Evolutionary conservation across 2,888 invertebrate species (phyloP), one percentile per base, ranked within the genome.

Genomic region (Pycnomerus fuliginosus): DNA sequence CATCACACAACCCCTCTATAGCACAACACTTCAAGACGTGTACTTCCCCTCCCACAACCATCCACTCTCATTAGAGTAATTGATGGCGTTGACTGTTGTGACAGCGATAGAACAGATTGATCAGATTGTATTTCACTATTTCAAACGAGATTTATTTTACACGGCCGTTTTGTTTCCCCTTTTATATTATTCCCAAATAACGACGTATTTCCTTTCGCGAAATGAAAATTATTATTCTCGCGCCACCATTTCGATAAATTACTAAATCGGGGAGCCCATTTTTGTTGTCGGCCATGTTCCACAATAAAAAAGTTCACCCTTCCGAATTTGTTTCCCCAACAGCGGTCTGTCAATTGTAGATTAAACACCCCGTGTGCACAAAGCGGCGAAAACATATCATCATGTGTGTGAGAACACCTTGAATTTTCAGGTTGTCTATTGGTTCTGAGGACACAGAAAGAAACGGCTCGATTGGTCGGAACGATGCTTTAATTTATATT

Each of bases 21-120:
- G 28, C 58, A 52, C 57, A 50, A 45, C 50, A 47, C 46, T 27
- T 46, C 53, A 45, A 42, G 48, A 51, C 42, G 45, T 44, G 20
- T 41, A 48, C 52, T 50, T 53, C 52, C 59, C 53, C 53, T 56
- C 44, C 47, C 32, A 34, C 40, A 50, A 53, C 56, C 52, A 8
- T 68, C 70, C 59, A 53, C 57, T 68, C 69, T 69, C 70, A 70
- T 71, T 70, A 71, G 52, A 58, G 66, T 71, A 71, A 71, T 71
- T 70, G 70, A 70, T 61, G 69, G 62, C 62, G 64, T 60, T 57
- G 65, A 60, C 59, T 70, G 69, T 70, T 70, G 68, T 70, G 70
- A 70, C 70, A 69, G 59, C 60, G 61, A 61, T 62, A 62, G 61
- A 63, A 62, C 59, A 58, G 66, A 70, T 70, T 71, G 70, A 70